Evolutionary conservation across 2,888 invertebrate genomes (phyloP).

Genomic region (Ceratothoa steindachneri): DNA sequence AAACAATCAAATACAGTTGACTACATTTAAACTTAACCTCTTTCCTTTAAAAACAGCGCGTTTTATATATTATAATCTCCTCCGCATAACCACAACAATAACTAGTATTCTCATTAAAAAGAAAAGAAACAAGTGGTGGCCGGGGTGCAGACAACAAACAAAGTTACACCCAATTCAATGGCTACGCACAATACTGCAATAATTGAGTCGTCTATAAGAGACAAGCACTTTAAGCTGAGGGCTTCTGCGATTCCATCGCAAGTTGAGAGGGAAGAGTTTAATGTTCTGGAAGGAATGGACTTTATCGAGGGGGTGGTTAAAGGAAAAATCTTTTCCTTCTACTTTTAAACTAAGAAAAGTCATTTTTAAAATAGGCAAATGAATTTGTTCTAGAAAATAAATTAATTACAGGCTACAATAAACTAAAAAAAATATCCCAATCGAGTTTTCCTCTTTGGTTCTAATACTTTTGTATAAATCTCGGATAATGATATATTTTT

Average conservation of each 20-base stretch:
- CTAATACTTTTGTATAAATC: too few species aligned
- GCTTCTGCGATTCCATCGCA: slow-evolving; percentile 7
- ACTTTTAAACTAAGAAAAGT: background rate
- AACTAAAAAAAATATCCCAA: too few species aligned
- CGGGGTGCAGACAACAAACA: background rate
- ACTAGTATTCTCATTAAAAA: too few species aligned
- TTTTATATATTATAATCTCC: too few species aligned
- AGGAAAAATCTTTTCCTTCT: background rate
- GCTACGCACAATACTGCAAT: slow-evolving; percentile 2
- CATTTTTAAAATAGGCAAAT: background rate
- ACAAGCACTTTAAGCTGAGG: slow-evolving; percentile 8
- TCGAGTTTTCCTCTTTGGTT: too few species aligned
- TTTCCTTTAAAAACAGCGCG: too few species aligned
- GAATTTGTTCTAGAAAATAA: too few species aligned
- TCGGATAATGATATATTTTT: too few species aligned
- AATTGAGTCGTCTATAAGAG: background rate
- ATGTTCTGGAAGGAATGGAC: slow-evolving; percentile 6
- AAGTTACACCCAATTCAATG: background rate
- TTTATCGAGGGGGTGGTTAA: background rate
- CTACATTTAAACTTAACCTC: too few species aligned
- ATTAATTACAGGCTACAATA: too few species aligned
- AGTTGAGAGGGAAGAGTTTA: slow-evolving; percentile 8
- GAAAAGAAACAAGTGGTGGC: background rate
- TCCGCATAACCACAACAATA: too few species aligned
- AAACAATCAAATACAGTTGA: too few species aligned